Conservation (phyloP, 2,888 invertebrate species). For the Aromia moschata region DNA sequence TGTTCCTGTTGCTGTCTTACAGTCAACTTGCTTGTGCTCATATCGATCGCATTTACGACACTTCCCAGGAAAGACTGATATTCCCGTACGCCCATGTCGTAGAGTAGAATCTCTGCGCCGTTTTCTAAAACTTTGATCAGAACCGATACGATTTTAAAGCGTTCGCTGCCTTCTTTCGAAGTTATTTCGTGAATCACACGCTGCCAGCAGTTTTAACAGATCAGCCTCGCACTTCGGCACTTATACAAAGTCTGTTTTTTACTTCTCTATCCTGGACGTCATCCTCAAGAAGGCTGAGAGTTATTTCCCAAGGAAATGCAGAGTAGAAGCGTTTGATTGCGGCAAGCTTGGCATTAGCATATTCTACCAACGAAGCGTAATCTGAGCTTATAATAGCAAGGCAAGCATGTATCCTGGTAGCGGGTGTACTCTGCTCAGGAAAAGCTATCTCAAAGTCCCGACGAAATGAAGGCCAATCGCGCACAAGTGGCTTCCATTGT, state of each 20-base stretch:
- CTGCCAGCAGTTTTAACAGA: conserved; percentile 3
- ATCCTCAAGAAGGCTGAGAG: conserved; percentile 3
- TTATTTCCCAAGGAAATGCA: conserved; percentile 18
- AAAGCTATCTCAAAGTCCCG: conserved; percentile 31
- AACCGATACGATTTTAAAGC: neutral
- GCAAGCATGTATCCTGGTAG: neutral
- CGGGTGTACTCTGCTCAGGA: conserved; percentile 21
- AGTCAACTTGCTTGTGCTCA: conserved; percentile 14
- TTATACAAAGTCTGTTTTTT: conserved; percentile 12
- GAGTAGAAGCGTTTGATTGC: conserved; percentile 15
- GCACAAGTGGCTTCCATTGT: conserved; percentile 30
- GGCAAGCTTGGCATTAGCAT: conserved; percentile 10
- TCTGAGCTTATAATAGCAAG: neutral
- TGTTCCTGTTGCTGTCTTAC: neutral
- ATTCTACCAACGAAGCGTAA: conserved; percentile 16
- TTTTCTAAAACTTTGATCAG: too few relatives aligned
- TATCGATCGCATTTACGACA: conserved; percentile 10
- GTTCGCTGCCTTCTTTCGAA: neutral
- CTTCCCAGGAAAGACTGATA: neutral
- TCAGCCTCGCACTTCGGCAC: neutral
- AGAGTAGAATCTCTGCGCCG: too few relatives aligned
- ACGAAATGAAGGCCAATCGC: conserved; percentile 31
- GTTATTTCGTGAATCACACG: neutral
- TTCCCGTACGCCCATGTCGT: too few relatives aligned
- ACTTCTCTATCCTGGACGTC: conserved; percentile 14